Percentiles rank a stretch among this genome's conserved stretches.
Conservation (phyloP, 2,797 vertebrate species). For the Acanthopagrus latus region DNA sequence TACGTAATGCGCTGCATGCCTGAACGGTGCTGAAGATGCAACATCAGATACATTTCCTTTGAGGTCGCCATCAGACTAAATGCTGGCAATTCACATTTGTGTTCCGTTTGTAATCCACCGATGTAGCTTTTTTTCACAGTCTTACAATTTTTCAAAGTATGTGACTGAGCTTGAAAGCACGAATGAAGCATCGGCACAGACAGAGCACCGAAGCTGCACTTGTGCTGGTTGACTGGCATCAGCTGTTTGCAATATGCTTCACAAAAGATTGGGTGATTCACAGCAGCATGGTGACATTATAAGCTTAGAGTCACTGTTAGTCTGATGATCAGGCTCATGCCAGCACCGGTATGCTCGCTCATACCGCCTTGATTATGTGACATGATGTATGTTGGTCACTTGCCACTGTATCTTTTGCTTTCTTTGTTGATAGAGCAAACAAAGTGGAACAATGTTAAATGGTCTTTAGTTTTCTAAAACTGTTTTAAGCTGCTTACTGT, state of each 20-base stretch:
- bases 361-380: not conserved
- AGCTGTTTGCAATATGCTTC: slow-evolving; percentile 2
- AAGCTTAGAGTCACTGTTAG: too few relatives aligned
- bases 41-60: not conserved
- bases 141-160: not conserved
- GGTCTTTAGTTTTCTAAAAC: not conserved
- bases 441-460: not conserved
- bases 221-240: not conserved
- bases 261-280: not conserved
- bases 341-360: not conserved
- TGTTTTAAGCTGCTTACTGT: not conserved
- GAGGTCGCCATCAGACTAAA: too few relatives aligned
- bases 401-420: not conserved
- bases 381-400: not conserved
- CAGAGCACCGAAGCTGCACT: not conserved
- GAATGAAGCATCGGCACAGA: not conserved
- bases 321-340: not conserved
- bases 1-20: not conserved
- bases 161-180: not conserved
- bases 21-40: not conserved
- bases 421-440: not conserved
- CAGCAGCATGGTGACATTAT: too few relatives aligned
- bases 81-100: too few relatives aligned
- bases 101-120: too few relatives aligned
- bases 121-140: not conserved